Conservation (phyloP, 2,113 vertebrate species). For the Suncus etruscus region DNA sequence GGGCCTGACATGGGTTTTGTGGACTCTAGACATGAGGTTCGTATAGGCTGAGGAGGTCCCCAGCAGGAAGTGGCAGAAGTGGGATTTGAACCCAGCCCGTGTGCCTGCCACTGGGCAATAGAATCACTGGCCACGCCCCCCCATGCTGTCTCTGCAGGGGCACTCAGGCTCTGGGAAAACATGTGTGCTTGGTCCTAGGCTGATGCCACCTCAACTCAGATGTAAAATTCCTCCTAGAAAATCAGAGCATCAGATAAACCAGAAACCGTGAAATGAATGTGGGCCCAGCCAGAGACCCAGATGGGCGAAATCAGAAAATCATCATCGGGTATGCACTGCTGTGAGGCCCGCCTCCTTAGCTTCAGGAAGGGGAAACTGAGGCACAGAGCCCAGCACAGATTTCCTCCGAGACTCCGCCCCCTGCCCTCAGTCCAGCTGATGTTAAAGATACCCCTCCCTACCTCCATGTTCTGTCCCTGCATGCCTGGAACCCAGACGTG, state of each 20-base stretch:
- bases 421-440: no score
- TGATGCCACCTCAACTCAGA: conserved; percentile 40
- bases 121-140: no score
- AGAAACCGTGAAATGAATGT: conserved; percentile 69
- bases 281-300: conserved; percentile 44
- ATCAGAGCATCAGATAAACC: conserved; percentile 76
- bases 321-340: no score
- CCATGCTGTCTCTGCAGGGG: no score
- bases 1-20: no score
- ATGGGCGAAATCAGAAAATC: neutral
- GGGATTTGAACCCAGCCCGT: neutral
- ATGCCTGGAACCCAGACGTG: neutral
- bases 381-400: neutral
- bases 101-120: no score
- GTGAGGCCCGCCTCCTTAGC: no score
- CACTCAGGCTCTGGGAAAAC: conserved; percentile 32
- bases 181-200: neutral
- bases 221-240: conserved; percentile 71
- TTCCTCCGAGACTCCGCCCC: no score
- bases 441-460: neutral
- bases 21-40: no score
- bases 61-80: neutral
- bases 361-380: conserved; percentile 55
- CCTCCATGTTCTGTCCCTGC: neutral
- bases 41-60: neutral